Evolutionary conservation across 2,113 vertebrate genomes (phyloP).

Genomic region (Sander lucioperca): DNA sequence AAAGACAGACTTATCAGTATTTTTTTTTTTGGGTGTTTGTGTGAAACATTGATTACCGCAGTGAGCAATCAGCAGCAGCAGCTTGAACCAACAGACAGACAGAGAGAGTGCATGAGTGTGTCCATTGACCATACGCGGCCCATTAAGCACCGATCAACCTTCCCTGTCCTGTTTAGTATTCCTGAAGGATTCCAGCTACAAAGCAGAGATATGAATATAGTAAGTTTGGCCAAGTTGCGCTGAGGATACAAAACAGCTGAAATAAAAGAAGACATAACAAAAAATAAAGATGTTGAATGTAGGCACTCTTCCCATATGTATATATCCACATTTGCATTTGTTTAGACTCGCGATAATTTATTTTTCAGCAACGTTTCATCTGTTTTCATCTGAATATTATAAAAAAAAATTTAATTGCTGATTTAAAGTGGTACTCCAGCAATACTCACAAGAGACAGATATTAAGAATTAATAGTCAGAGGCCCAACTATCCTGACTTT

Average conservation of each 20-base stretch:
- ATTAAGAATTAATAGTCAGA: neutral
- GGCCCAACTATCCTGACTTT: neutral
- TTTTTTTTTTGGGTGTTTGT: conserved; percentile 14
- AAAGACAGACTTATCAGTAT: conserved; percentile 5
- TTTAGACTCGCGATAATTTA: too few relatives aligned
- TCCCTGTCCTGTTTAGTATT: conserved; percentile 49
- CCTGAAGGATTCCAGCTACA: conserved; percentile 18
- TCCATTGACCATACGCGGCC: conserved; percentile 30
- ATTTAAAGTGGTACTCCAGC: too few relatives aligned
- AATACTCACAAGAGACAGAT: neutral
- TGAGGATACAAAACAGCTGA: conserved; percentile 8
- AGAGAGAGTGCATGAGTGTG: neutral
- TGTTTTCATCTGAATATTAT: too few relatives aligned
- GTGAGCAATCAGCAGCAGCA: conserved; percentile 42
- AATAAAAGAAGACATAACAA: neutral
- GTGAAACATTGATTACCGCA: conserved; percentile 45
- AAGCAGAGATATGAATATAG: neutral
- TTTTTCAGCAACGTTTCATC: too few relatives aligned
- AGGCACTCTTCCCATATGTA: neutral
- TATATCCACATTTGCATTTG: neutral
- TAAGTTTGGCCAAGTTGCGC: conserved; percentile 8
- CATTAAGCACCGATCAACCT: conserved; percentile 46
- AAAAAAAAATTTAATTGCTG: too few relatives aligned
- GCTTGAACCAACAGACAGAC: conserved; percentile 33
- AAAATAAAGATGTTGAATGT: too few relatives aligned